Evolutionary conservation across 2,888 invertebrate species (phyloP).

Genomic region (Blastobasis lacticolella): DNA sequence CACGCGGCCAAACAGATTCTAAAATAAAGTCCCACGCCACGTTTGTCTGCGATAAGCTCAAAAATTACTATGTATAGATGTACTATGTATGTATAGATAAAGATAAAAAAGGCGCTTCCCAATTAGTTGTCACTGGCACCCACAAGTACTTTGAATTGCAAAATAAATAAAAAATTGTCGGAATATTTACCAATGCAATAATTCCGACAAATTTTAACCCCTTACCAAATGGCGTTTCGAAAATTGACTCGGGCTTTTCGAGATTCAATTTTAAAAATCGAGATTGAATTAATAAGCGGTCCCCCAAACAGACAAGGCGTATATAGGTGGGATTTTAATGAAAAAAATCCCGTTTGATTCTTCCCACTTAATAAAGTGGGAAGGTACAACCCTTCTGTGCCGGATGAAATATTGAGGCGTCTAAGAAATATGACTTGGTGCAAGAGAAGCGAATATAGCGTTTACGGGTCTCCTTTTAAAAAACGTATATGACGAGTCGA

Average conservation of each 20-base stretch:
- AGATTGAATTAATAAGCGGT: slow-evolving; percentile 19
- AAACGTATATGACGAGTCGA: too few species aligned
- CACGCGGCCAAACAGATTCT: too few species aligned
- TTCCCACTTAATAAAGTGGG: slow-evolving; percentile 23
- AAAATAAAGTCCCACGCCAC: too few species aligned
- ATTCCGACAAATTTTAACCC: slow-evolving; percentile 7
- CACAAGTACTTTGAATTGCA: not conserved
- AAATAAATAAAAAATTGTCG: not conserved
- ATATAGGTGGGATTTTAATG: slow-evolving; percentile 14
- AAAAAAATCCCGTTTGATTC: slow-evolving; percentile 20
- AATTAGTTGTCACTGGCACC: too few species aligned
- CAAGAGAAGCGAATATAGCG: slow-evolving; percentile 2
- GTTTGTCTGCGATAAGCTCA: too few species aligned
- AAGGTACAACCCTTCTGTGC: slow-evolving; percentile 15
- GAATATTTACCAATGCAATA: not conserved
- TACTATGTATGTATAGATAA: too few species aligned
- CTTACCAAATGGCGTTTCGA: slow-evolving; percentile 1
- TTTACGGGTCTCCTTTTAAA: not conserved
- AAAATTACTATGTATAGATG: too few species aligned
- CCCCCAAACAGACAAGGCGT: slow-evolving; percentile 11
- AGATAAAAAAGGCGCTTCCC: too few species aligned
- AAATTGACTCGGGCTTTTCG: slow-evolving; percentile 11
- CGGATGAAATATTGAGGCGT: slow-evolving; percentile 25
- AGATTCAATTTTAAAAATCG: slow-evolving; percentile 20
- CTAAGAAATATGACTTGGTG: slow-evolving; percentile 3